Percentiles rank a stretch among this genome's conserved stretches.
phyloP scores from a whole-genome alignment of 2,113 vertebrate genomes.

The Papio anubis region DNA sequence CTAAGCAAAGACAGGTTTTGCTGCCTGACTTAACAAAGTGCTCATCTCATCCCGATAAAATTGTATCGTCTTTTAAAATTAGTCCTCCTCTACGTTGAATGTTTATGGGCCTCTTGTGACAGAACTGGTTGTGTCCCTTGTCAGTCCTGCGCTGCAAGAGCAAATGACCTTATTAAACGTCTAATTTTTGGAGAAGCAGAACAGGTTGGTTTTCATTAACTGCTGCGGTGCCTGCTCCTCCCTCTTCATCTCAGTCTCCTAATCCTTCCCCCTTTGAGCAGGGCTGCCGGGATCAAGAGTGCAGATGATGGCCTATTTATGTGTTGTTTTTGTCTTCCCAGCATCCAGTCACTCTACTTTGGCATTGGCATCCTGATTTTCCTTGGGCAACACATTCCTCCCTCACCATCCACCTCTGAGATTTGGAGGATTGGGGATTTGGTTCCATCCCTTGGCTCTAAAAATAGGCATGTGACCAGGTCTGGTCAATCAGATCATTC shows the following conservation, averaged over 20 bases:
- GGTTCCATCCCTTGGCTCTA: neutral
- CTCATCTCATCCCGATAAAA: neutral
- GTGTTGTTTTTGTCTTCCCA: neutral
- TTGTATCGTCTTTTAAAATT: neutral
- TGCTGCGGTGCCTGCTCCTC: neutral
- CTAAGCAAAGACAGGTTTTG: neutral
- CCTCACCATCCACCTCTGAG: neutral
- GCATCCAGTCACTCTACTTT: neutral
- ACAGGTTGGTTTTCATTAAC: neutral
- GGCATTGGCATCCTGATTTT: neutral
- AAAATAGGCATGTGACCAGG: neutral
- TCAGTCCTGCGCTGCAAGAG: neutral
- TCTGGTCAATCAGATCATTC: neutral
- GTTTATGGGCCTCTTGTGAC: neutral
- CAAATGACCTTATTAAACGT: neutral
- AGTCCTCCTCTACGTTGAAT: neutral
- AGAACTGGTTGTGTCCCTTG: neutral
- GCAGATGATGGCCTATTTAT: neutral
- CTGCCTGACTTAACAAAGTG: neutral
- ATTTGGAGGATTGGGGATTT: neutral
- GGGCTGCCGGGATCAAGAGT: neutral
- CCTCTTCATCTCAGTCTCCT: fast-evolving
- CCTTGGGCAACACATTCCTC: neutral
- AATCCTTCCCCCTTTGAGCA: neutral
- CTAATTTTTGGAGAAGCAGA: neutral